Conservation (phyloP, 1,140 invertebrate species). For the Heliconius himera region DNA sequence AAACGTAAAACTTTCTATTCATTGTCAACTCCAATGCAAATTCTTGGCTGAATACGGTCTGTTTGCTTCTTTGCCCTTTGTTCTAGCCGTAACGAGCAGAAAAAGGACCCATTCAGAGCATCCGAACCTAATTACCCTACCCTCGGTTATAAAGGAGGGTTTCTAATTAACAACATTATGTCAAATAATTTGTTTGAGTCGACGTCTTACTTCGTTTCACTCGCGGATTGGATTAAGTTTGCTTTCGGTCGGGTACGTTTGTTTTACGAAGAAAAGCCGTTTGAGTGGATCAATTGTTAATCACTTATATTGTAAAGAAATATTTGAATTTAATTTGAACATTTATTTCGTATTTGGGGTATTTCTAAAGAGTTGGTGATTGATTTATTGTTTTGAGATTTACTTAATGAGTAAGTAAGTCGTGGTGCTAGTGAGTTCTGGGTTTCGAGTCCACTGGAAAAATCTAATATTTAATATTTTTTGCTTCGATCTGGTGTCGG, state of each 20-base stretch:
- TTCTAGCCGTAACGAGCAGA: slow-evolving; percentile 79
- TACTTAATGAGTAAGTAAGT: not conserved
- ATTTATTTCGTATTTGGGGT: slow-evolving; percentile 19
- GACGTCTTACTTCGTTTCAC: slow-evolving; percentile 72
- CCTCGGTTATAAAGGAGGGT: slow-evolving; percentile 72
- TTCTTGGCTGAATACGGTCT: slow-evolving; percentile 71
- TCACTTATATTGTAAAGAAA: slow-evolving; percentile 28
- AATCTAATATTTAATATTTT: no score
- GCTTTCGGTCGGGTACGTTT: slow-evolving; percentile 65
- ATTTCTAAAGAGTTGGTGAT: not conserved
- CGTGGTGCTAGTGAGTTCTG: no score
- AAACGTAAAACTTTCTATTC: slow-evolving; percentile 45
- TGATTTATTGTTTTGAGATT: not conserved
- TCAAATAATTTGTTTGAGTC: slow-evolving; percentile 81
- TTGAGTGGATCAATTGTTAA: slow-evolving; percentile 49
- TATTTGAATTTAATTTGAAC: slow-evolving; percentile 15
- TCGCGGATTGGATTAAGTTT: slow-evolving; percentile 78
- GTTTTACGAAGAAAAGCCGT: slow-evolving; percentile 66
- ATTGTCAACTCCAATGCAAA: slow-evolving; percentile 74
- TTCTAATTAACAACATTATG: slow-evolving; percentile 82
- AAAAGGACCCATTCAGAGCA: slow-evolving; percentile 79
- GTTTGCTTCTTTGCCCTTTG: slow-evolving; percentile 77
- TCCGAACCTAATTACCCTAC: slow-evolving; percentile 79
- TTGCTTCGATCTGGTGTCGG: no score
- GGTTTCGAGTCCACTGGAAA: no score